phyloP scores from a whole-genome alignment of 2,113 vertebrate genomes.

The Myxocyprinus asiaticus region DNA sequence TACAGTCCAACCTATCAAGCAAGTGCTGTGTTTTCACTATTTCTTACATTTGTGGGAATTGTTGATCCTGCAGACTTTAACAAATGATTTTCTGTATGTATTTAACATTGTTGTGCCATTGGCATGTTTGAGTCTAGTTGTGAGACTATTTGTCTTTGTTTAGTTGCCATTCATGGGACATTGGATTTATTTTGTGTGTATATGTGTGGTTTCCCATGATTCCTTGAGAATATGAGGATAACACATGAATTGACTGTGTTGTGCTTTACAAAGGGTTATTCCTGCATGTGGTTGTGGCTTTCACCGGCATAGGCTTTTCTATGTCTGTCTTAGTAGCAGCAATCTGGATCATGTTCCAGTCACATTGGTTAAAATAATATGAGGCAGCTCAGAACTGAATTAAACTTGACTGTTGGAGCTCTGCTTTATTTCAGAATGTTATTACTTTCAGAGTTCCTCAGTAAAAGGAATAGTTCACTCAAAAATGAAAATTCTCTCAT shows the following conservation, averaged over 20 bases:
- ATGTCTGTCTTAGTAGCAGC: background rate
- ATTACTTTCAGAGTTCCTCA: too few species aligned
- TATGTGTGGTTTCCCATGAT: constrained; percentile 7
- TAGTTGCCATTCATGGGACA: background rate
- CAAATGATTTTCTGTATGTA: too few species aligned
- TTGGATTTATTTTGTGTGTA: background rate
- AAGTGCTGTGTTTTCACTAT: too few species aligned
- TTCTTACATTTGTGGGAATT: too few species aligned
- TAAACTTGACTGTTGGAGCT: background rate
- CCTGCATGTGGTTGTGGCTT: constrained; percentile 18
- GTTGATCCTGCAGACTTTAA: too few species aligned
- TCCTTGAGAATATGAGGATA: constrained; percentile 10
- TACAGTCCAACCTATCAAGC: too few species aligned
- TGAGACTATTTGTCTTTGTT: too few species aligned
- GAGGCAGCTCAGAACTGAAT: background rate
- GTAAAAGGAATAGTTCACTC: too few species aligned
- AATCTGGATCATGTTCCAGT: constrained; percentile 10
- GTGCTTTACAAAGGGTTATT: constrained; percentile 9
- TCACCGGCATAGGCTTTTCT: constrained; percentile 8
- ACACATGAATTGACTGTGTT: background rate
- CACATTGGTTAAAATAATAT: constrained; percentile 25
- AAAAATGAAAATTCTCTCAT: too few species aligned
- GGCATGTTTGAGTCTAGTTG: too few species aligned
- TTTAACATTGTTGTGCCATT: too few species aligned
- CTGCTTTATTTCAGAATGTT: constrained; percentile 20